phyloP scores from a whole-genome alignment of 2,797 vertebrate genomes.

The Eremophila alpestris region DNA sequence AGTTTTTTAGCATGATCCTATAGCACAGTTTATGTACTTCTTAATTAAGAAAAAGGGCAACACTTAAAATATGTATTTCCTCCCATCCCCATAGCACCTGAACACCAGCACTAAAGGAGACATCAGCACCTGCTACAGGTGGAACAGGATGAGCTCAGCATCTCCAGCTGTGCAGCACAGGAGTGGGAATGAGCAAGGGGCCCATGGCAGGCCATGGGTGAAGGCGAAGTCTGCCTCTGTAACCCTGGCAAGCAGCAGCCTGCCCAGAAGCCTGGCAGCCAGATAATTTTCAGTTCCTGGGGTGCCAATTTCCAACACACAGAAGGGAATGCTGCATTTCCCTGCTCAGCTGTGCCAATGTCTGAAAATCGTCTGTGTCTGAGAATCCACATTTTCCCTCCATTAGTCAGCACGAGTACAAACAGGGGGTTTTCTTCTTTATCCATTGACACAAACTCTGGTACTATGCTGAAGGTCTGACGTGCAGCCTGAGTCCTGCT shows the following conservation, averaged over 20 bases:
- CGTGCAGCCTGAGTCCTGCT: neutral
- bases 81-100: neutral
- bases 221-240: neutral
- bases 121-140: neutral
- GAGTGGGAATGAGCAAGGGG: neutral
- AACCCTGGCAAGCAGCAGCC: neutral
- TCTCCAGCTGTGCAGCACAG: neutral
- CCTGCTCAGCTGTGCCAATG: constrained; percentile 31
- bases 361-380: neutral
- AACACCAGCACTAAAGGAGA: neutral
- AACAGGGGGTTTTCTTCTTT: neutral
- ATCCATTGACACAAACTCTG: neutral
- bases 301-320: constrained; percentile 9
- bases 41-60: neutral
- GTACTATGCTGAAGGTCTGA: neutral
- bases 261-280: neutral
- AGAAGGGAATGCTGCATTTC: neutral
- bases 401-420: neutral
- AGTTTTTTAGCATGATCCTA: neutral
- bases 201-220: rapidly evolving
- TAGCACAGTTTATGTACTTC: neutral
- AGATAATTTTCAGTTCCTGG: neutral
- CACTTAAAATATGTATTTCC: neutral
- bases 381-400: constrained; percentile 7
- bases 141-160: rapidly evolving